Conservation (phyloP, 2,113 vertebrate genomes). For the Corythoichthys intestinalis region DNA sequence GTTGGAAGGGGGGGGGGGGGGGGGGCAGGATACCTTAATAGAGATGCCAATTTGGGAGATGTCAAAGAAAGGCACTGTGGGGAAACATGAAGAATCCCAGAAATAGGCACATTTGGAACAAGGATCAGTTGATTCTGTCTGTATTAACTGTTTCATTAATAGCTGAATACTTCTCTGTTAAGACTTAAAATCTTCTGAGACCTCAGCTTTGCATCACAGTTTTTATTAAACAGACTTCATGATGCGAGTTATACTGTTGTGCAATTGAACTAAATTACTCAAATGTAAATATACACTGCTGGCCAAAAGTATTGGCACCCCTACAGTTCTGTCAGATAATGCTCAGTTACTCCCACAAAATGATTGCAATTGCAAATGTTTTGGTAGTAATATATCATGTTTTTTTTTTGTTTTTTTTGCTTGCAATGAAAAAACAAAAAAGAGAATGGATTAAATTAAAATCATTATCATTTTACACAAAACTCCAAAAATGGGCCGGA, state of each 20-base stretch:
- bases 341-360: no score
- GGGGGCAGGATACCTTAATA: neutral
- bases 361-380: no score
- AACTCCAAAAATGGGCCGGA: no score
- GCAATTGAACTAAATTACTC: constrained; percentile 17
- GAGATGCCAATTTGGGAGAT: neutral
- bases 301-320: no score
- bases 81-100: neutral
- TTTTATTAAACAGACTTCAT: constrained; percentile 4
- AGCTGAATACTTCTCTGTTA: neutral
- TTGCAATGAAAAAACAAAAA: no score
- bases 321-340: no score
- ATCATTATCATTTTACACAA: no score
- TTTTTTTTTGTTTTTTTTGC: no score
- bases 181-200: constrained; percentile 5
- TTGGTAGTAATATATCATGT: no score
- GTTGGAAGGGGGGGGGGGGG: neutral
- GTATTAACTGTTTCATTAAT: constrained; percentile 12
- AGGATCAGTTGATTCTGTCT: neutral
- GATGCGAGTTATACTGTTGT: constrained; percentile 11
- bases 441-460: no score
- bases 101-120: neutral
- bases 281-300: constrained; percentile 3
- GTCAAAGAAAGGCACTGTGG: neutral
- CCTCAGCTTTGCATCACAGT: neutral